These are phyloP conservation scores for Argopecten irradians DNA, from an alignment of 1,140 invertebrate species.

Conservation along the genomic window DNA sequence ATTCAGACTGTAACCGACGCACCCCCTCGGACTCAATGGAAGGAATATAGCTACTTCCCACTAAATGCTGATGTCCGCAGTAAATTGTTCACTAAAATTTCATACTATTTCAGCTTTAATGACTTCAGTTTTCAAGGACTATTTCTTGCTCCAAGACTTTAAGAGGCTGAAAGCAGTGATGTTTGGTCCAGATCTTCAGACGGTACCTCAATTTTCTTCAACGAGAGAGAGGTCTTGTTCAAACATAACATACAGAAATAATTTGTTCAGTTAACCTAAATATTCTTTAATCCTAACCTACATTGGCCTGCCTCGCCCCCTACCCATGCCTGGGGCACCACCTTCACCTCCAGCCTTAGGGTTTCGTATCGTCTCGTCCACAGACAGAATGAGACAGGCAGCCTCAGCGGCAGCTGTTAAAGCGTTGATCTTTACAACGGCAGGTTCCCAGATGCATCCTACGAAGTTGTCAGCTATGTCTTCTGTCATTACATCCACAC, in stretches of 20 bases:
- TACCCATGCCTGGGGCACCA: constrained; percentile 54
- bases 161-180: too few species aligned
- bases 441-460: constrained; percentile 98
- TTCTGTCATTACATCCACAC: constrained; percentile 95
- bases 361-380: constrained; percentile 98
- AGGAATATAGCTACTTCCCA: background rate
- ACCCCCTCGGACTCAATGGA: background rate
- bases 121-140: too few species aligned
- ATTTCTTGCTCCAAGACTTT: too few species aligned
- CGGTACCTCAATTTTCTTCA: background rate
- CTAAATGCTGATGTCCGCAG: too few species aligned
- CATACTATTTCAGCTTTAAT: too few species aligned
- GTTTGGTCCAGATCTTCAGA: too few species aligned
- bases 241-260: background rate
- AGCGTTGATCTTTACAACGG: constrained; percentile 97
- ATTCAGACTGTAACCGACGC: background rate
- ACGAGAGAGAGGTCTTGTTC: background rate
- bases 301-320: constrained; percentile 73
- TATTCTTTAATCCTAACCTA: constrained; percentile 37
- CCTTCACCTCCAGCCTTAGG: constrained; percentile 80
- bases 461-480: constrained; percentile 96
- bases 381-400: constrained; percentile 95
- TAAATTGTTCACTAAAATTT: too few species aligned
- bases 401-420: constrained; percentile 97
- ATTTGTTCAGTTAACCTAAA: background rate